Base-by-base conservation (phyloP, 1,140 invertebrate genomes). In the Drosophila orosa region DNA sequence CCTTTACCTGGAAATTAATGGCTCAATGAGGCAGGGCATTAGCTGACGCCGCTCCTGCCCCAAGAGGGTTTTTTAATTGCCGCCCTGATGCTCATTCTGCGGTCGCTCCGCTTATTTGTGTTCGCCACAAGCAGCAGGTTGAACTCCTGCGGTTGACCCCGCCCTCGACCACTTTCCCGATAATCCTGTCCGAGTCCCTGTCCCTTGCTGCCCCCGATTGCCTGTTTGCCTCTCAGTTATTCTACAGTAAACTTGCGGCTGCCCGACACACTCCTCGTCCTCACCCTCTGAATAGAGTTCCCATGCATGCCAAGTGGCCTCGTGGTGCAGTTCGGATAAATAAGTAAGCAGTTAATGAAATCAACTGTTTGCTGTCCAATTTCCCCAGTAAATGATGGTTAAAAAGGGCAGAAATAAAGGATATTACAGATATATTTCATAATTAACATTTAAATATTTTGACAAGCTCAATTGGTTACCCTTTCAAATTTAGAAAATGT, bases 21-120 rank as follows among this genome's bases (percentile, higher is more conserved):
- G 78, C 83, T 89, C 79, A 83, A 89, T 84, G 72, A 50, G 75
- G 54, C 75, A 40, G 44, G 44, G 48, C 72, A 68, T 66, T 61
- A 61, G 42, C 62, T 55, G 56, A 48, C 37, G 19, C 57, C 63
- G 69, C 74, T 68, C 62, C 79, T 73, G 66, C 48, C 58, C 58
- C 75, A 63, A 45, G 37, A 65, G 81, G 81, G 58, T 65, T 68
- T 87, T 85, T 87, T 86, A 86, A 86, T 86, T 86, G 82, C 54
- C 61, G 60, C 78, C 77, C 44, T 50, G 29, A 48, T 78, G 62
- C 45, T 40, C 68, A 77, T 80, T 82, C 81, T 50, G 83, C 55
- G 84, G 80, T 48, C 65, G 75, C 57, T 57, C 62, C 62, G 75
- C 54, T 87, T 87, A 83, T 89, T 73, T 87, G 63, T 79, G 52